Evolutionary conservation across 2,797 vertebrate species (phyloP), one percentile per base, ranked within the genome.

Genomic region (Catostomus latipinnis): DNA sequence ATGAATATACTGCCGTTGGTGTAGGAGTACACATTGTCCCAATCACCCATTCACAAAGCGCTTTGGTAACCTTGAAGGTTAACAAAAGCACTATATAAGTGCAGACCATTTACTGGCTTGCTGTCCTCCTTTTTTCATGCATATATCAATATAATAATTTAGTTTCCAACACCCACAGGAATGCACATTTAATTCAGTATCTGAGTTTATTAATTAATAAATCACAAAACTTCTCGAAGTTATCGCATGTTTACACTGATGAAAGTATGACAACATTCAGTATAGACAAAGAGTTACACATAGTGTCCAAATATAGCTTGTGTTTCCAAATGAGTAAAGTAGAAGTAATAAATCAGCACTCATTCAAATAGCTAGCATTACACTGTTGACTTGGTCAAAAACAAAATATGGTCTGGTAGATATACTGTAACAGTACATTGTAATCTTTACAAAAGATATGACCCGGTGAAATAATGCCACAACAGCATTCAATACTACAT

Each of bases 381-480:
- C 12, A 22, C 7, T 4, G 2, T 9, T 62, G 22, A 43, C 22
- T 12, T 12, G 5, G 9, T 78, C 43, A 63, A 78, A 54, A 56
- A 14, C 56, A 11, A 63, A 56, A 71, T 60, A 14, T 13, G 50
- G 14, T 62, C 50, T 71, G 46, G 45, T 54, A 12, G 46, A 16
- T 52, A 13, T 77, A 77, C 45, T 45, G 57, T 16, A 77, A 60
- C 18, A 52, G 34, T 50, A 60, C n/a, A 71, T 56, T 52, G 12
- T 2, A 12, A 58, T 69, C 76, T 75, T 81, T 85, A 74, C 67
- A 76, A 66, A 74, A 81, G 76, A 83, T 74, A 86, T 79, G 8
- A 69, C 9, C 6, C 34, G 34, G 34, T 34, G 34, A 71, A 54
- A 78, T 63, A 34, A 71, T 63, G 68, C 68, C 49, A 18, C 57